A percentile compares a stretch with the other conserved stretches of the same genome.
Evolutionary conservation across 2,797 vertebrate species (phyloP).

Genomic region (Lemur catta): DNA sequence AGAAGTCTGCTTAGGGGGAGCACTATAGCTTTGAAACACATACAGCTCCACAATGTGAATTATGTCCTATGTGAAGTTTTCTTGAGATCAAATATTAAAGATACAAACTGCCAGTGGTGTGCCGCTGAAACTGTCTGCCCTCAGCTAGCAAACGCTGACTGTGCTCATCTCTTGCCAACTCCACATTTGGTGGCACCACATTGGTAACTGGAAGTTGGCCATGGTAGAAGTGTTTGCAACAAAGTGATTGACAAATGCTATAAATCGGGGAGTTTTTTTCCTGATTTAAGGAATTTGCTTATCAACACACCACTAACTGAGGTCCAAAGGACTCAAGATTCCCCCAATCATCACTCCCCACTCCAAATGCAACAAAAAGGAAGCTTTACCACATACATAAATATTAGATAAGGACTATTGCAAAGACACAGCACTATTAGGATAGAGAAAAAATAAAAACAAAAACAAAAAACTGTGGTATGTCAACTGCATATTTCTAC

Average conservation of each 20-base stretch:
- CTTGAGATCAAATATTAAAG: constrained; percentile 11
- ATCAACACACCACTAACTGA: not conserved
- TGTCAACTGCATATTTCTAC: not conserved
- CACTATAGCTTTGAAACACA: not conserved
- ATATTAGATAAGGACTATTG: not conserved
- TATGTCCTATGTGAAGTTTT: not conserved
- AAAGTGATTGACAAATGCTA: not conserved
- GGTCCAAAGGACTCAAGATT: not conserved
- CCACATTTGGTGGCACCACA: not conserved
- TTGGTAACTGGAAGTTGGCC: not conserved
- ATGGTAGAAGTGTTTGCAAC: not conserved
- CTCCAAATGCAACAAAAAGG: not conserved
- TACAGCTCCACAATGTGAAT: not conserved
- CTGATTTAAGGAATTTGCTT: not conserved
- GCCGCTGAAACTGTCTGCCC: not conserved
- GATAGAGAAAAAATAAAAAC: not conserved
- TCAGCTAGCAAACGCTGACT: not conserved
- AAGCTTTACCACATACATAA: not conserved
- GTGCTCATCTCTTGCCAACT: not conserved
- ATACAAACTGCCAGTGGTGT: not conserved
- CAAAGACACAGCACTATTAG: not conserved
- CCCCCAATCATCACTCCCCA: not conserved
- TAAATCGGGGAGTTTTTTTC: not conserved
- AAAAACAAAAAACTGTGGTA: not conserved
- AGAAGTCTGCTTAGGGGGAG: not conserved